Evolutionary conservation across 2,113 vertebrate genomes (phyloP).

Genomic region (Mohoua ochrocephala): DNA sequence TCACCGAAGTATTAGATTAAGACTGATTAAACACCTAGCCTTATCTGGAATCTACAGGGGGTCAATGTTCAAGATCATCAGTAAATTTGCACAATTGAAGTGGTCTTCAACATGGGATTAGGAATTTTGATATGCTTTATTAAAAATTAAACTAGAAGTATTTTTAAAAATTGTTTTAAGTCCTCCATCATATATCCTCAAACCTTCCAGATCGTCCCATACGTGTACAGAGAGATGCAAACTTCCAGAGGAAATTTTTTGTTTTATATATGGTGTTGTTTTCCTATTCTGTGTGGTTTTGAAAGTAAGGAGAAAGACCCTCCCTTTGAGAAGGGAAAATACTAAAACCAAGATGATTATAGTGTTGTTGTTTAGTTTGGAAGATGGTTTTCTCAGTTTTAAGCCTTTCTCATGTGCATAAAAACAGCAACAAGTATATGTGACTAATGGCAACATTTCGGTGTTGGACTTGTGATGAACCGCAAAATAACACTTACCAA

Average conservation of each 20-base stretch:
- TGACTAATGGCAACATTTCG: slow-evolving; percentile 48
- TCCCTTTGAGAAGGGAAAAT: background rate
- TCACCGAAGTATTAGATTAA: background rate
- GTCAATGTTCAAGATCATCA: background rate
- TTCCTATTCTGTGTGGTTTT: background rate
- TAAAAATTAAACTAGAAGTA: background rate
- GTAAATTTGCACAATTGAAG: background rate
- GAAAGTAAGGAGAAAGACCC: background rate
- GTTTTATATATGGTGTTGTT: background rate
- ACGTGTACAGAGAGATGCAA: background rate
- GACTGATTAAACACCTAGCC: background rate
- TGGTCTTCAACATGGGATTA: background rate
- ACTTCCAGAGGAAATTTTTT: background rate
- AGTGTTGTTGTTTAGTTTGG: background rate
- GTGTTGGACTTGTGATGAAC: slow-evolving; percentile 53
- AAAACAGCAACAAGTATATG: slow-evolving; percentile 28
- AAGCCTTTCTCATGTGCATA: background rate
- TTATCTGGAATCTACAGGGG: background rate
- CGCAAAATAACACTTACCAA: slow-evolving; percentile 44
- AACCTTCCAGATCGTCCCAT: background rate
- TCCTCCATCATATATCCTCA: background rate
- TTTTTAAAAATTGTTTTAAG: background rate
- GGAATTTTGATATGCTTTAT: background rate
- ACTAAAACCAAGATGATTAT: background rate
- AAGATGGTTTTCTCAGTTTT: background rate